A percentile compares a stretch with the other conserved stretches of the same genome.
phyloP scores from a whole-genome alignment of 2,888 invertebrate species.

The Drosophila eohydei region DNA sequence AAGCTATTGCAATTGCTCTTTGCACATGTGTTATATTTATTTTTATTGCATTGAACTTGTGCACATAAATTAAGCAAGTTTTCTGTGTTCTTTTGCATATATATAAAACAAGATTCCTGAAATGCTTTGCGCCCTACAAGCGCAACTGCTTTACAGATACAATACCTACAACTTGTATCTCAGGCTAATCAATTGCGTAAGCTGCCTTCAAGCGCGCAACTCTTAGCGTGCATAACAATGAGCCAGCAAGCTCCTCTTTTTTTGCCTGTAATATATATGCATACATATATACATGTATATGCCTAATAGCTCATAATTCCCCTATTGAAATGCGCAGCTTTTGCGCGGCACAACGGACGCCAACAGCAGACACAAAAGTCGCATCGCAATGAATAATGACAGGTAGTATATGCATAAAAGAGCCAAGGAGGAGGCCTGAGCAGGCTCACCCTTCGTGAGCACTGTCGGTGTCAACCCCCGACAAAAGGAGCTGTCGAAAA shows the following conservation, averaged over 20 bases:
- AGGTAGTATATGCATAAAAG: constrained; percentile 36
- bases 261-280: constrained; percentile 20
- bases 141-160: constrained; percentile 8
- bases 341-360: constrained; percentile 6
- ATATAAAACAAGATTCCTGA: constrained; percentile 40
- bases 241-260: constrained; percentile 7
- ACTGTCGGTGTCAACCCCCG: constrained; percentile 37
- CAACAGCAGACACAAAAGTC: constrained; percentile 35
- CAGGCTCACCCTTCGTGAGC: background rate
- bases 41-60: constrained; percentile 42
- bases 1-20: constrained; percentile 25
- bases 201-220: constrained; percentile 35
- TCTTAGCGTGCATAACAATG: constrained; percentile 46
- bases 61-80: constrained; percentile 64
- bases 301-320: constrained; percentile 71
- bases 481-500: constrained; percentile 64
- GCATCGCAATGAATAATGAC: constrained; percentile 51
- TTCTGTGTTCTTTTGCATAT: constrained; percentile 2
- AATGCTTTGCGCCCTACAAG: constrained; percentile 29
- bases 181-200: constrained; percentile 59
- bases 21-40: constrained; percentile 40
- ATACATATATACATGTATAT: constrained; percentile 38
- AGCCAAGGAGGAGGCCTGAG: background rate
- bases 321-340: constrained; percentile 60
- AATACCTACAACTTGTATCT: background rate